A percentile compares a stretch with the other conserved stretches of the same genome.
Conservation (phyloP, 2,888 invertebrate species). For the Teleogryllus oceanicus region DNA sequence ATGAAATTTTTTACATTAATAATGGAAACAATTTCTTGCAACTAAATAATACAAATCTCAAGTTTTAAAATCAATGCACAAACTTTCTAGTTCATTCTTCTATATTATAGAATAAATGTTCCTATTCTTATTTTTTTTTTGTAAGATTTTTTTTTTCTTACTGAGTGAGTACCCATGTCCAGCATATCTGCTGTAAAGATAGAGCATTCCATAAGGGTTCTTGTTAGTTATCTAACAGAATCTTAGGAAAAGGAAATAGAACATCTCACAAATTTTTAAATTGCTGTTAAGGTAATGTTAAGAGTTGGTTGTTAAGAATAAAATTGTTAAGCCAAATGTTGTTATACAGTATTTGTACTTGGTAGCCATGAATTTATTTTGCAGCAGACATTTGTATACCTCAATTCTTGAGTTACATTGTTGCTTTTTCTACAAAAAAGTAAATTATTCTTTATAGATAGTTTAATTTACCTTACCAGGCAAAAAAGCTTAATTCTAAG, state of each 20-base stretch:
- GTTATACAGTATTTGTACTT: neutral
- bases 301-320: conserved; percentile 1
- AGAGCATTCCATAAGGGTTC: neutral
- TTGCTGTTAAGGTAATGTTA: neutral
- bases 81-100: neutral
- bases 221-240: neutral
- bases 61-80: neutral
- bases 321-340: neutral
- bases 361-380: neutral
- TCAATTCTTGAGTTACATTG: neutral
- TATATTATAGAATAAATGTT: neutral
- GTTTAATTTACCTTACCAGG: conserved; percentile 18
- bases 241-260: neutral
- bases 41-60: too few relatives aligned
- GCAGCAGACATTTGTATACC: neutral
- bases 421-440: neutral
- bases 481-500: neutral
- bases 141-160: neutral
- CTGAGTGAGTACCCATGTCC: neutral
- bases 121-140: neutral
- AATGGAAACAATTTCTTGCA: neutral
- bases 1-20: neutral
- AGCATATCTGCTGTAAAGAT: conserved; percentile 3
- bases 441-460: neutral
- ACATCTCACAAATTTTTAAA: neutral